phyloP scores from a whole-genome alignment of 2,888 invertebrate genomes.

The Ferrisia virgata region DNA sequence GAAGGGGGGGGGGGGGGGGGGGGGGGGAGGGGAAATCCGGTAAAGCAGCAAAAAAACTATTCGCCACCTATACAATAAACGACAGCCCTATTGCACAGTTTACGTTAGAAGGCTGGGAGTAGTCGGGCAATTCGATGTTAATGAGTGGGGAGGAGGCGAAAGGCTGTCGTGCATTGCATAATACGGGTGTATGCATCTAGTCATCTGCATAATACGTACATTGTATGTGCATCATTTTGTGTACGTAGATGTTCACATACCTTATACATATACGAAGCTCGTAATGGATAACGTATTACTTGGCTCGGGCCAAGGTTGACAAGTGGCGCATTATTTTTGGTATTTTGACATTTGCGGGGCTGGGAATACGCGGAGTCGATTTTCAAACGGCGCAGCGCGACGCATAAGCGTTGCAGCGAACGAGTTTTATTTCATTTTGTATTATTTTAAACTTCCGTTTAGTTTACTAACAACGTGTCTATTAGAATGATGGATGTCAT shows the following conservation, averaged over 20 bases:
- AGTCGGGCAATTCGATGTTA: not conserved
- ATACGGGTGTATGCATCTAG: too few relatives aligned
- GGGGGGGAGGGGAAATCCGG: too few relatives aligned
- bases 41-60: too few relatives aligned
- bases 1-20: too few relatives aligned
- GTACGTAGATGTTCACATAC: too few relatives aligned
- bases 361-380: constrained; percentile 30
- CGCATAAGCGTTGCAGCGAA: too few relatives aligned
- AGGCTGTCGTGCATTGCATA: too few relatives aligned
- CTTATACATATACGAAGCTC: too few relatives aligned
- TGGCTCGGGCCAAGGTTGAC: constrained; percentile 32
- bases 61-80: too few relatives aligned
- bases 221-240: not conserved
- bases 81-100: too few relatives aligned
- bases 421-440: constrained; percentile 44
- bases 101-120: not conserved
- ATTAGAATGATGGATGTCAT: constrained; percentile 44
- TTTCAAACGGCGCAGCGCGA: constrained; percentile 31
- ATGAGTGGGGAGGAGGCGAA: not conserved
- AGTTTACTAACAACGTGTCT: constrained; percentile 45
- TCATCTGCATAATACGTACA: too few relatives aligned
- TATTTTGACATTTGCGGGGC: constrained; percentile 1
- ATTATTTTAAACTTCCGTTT: constrained; percentile 43
- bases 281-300: constrained; percentile 7
- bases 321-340: constrained; percentile 43